Base-by-base conservation (phyloP, 1,140 invertebrate species). In the Apis laboriosa region DNA sequence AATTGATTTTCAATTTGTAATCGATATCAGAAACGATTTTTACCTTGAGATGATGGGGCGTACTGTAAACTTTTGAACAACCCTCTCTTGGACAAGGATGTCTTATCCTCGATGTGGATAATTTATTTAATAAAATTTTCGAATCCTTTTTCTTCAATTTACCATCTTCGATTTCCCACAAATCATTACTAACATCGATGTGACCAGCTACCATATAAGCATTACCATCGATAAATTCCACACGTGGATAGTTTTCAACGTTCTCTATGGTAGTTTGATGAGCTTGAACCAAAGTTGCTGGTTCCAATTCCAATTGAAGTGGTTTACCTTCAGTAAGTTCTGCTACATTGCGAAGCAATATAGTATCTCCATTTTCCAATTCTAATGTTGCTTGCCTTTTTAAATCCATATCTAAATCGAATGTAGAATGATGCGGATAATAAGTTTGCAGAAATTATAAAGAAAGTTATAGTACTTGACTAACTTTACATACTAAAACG, bases 41-140 rank as follows among this genome's bases (percentile, higher is more conserved):
- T 85, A 95, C 95, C 92, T 95, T 95, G 19, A 96, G 90, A 90
- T 95, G 95, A 91, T 95, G 95, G 0, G 93, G 92, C 9, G 95
- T 95, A 60, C 95, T 95, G 80, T 95, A 96, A 28, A 95, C 90
- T 77, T 95, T 94, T 2, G 92, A 92, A 89, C 95, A 95, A 53
- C 94, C 94, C 70, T 94, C 94, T 87, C 94, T 94, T 8, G 91
- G 91, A 90, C 95, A 96, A 70, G 90, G 89, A 85, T 93, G 89
- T 15, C 91, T 90, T 75, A 73, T 89, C 72, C 89, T 90, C 24
- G 87, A 55, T 72, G 89, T 77, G 1, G 84, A 80, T 51, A 92
- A 67, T 80, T 91, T 92, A 60, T 88, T 85, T n/a, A 88, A 70
- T 34, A 89, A 79, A 61, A 91, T 87, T 66, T 90, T 89, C 21